phyloP scores from a whole-genome alignment of 2,797 vertebrate species.

The Melanotaenia boesemani region DNA sequence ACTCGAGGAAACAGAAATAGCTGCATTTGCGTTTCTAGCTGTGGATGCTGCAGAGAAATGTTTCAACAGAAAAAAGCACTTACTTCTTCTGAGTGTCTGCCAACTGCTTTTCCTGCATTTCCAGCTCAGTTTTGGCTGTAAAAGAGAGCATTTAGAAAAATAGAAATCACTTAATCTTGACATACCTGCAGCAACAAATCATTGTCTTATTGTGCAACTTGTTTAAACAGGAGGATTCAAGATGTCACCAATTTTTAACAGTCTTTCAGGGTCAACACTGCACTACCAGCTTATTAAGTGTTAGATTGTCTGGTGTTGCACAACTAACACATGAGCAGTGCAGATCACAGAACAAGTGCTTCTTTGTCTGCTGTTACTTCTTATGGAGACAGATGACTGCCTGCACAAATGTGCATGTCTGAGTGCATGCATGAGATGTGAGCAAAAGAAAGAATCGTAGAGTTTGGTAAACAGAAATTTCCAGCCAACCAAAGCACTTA shows the following conservation, averaged over 20 bases:
- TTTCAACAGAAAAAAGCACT: constrained; percentile 59
- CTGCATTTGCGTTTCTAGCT: constrained; percentile 9
- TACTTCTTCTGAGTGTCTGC: constrained; percentile 91
- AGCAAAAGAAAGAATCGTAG: constrained; percentile 1
- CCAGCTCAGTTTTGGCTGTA: constrained; percentile 93
- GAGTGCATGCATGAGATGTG: constrained; percentile 27
- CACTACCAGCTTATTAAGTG: constrained; percentile 69
- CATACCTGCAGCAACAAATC: constrained; percentile 36
- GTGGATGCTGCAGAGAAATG: constrained; percentile 17
- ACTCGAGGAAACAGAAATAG: constrained; percentile 8
- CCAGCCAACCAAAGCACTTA: constrained; percentile 45
- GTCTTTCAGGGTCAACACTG: constrained; percentile 63
- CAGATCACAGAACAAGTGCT: constrained; percentile 66
- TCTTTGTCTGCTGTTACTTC: constrained; percentile 70
- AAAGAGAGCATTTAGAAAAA: constrained; percentile 34
- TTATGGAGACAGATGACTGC: constrained; percentile 72
- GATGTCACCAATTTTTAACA: constrained; percentile 61
- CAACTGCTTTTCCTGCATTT: constrained; percentile 89
- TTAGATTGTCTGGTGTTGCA: constrained; percentile 60
- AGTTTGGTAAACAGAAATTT: constrained; percentile 48
- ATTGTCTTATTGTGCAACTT: constrained; percentile 37
- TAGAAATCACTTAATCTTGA: constrained; percentile 16
- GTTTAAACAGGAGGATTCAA: constrained; percentile 55
- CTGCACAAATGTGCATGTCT: constrained; percentile 37
- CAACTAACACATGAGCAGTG: constrained; percentile 73